A percentile compares a stretch with the other conserved stretches of the same genome.
Conservation (phyloP, 2,888 invertebrate genomes). For the Parthenolecanium corni region DNA sequence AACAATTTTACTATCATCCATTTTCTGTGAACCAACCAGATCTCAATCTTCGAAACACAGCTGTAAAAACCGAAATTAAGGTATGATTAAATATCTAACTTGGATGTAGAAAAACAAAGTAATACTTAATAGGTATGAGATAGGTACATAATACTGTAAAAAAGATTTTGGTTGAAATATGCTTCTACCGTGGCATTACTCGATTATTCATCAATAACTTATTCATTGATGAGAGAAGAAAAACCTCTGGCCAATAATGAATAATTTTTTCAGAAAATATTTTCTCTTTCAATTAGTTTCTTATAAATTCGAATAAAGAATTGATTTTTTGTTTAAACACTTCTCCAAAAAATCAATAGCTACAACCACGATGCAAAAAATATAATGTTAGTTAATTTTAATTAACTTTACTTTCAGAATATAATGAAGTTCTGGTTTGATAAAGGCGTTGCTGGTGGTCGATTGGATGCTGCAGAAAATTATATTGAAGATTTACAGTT, state of each 20-base stretch:
- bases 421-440: not conserved
- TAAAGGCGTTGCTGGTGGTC: not conserved
- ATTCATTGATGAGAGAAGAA: no score
- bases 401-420: no score
- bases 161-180: not conserved
- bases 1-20: not conserved
- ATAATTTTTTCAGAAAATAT: no score
- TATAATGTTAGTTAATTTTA: no score
- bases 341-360: no score
- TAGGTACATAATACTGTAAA: no score
- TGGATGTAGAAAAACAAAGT: not conserved
- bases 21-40: not conserved
- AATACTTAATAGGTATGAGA: not conserved
- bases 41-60: not conserved
- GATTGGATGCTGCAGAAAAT: not conserved
- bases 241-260: no score
- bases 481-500: not conserved
- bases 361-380: no score
- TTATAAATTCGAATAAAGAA: no score
- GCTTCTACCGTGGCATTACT: not conserved
- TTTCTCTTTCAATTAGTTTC: no score
- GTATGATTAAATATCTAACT: not conserved
- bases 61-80: not conserved
- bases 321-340: no score
- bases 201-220: no score